Percentiles rank a stretch among this genome's conserved stretches.
Conservation (phyloP, 2,797 vertebrate species). For the Triplophysa bombifrons region DNA sequence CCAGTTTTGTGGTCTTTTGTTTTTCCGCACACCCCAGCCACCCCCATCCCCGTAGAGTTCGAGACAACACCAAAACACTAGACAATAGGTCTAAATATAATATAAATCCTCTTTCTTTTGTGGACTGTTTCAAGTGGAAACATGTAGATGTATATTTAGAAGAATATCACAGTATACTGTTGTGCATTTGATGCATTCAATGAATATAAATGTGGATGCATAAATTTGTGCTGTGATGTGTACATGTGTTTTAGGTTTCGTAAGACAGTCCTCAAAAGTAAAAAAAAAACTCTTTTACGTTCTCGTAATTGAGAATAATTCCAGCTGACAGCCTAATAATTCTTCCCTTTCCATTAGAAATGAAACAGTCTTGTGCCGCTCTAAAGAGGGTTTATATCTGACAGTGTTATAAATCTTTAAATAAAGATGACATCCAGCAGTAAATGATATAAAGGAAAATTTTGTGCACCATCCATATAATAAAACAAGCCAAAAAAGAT, state of each 20-base stretch:
- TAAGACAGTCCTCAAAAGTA: constrained; percentile 18
- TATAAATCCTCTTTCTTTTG: constrained; percentile 23
- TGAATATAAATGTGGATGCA: neutral
- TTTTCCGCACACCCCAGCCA: neutral
- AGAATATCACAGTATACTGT: neutral
- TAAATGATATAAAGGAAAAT: neutral
- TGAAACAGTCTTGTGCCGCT: constrained; percentile 30
- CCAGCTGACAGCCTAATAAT: constrained; percentile 22
- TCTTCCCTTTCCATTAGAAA: constrained; percentile 17
- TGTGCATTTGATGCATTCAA: constrained; percentile 18
- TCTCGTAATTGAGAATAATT: constrained; percentile 24
- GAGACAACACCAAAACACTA: constrained; percentile 12
- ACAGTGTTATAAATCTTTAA: constrained; percentile 1
- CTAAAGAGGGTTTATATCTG: constrained; percentile 28
- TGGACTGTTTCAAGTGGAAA: constrained; percentile 22
- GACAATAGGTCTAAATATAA: neutral
- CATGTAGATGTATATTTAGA: neutral
- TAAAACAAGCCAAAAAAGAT: neutral
- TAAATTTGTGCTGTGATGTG: constrained; percentile 7
- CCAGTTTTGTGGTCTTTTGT: constrained; percentile 30
- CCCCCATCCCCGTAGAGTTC: constrained; percentile 1
- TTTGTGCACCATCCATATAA: constrained; percentile 7
- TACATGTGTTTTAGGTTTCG: constrained; percentile 27
- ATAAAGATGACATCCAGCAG: neutral
- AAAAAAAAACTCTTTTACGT: neutral